These are phyloP conservation scores for Schizotus pectinicornis DNA, from an alignment of 2,888 invertebrate species.

Conservation along the genomic window DNA sequence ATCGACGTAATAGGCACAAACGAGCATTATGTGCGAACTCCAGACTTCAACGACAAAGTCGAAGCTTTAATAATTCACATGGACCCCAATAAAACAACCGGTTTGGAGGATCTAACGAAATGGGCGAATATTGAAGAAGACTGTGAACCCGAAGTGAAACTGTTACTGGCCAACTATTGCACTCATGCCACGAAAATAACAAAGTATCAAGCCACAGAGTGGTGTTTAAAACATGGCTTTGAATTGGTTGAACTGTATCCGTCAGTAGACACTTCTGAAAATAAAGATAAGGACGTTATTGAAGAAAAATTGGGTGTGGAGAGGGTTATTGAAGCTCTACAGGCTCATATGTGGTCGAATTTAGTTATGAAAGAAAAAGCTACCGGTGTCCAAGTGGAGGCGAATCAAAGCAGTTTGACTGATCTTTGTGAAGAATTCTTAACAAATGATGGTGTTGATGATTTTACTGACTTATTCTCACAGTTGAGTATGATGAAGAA, in stretches of 20 bases:
- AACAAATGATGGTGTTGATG: conserved; percentile 50
- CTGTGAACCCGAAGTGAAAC: conserved; percentile 62
- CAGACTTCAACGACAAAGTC: conserved; percentile 60
- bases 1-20: conserved; percentile 64
- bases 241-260: conserved; percentile 73
- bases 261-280: conserved; percentile 45
- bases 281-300: conserved; percentile 61
- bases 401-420: conserved; percentile 9
- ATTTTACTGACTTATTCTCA: conserved; percentile 70
- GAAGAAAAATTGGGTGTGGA: conserved; percentile 69
- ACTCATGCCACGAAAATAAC: conserved; percentile 55
- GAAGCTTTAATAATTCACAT: conserved; percentile 71
- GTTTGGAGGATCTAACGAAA: conserved; percentile 51
- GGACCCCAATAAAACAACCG: conserved; percentile 63
- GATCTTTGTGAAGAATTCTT: conserved; percentile 33
- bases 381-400: neutral
- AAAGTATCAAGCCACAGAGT: conserved; percentile 61
- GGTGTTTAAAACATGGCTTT: conserved; percentile 72
- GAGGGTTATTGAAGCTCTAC: conserved; percentile 72
- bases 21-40: conserved; percentile 58
- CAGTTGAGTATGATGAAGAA: conserved; percentile 72
- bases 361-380: conserved; percentile 62
- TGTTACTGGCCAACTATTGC: conserved; percentile 65
- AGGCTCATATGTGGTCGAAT: conserved; percentile 77
- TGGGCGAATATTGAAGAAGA: conserved; percentile 50